phyloP scores from a whole-genome alignment of 2,797 vertebrate genomes.

The Setipinna tenuifilis region DNA sequence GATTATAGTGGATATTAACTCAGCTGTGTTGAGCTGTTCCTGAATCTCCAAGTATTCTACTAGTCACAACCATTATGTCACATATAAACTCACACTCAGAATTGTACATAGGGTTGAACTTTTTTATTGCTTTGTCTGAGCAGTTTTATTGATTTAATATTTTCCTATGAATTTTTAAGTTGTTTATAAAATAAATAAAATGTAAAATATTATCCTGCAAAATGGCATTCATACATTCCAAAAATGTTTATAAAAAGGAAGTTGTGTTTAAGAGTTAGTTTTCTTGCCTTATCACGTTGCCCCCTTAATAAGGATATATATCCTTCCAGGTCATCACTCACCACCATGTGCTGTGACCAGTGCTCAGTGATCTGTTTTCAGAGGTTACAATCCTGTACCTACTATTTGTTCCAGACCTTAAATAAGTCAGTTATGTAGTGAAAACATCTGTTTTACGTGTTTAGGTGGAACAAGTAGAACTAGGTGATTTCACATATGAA shows the following conservation, averaged over 20 bases:
- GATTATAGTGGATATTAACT: not conserved
- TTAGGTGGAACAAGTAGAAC: too few species aligned
- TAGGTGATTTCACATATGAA: too few species aligned
- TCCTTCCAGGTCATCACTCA: not conserved
- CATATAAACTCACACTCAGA: constrained; percentile 33
- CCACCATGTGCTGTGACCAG: not conserved
- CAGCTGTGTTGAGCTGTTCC: constrained; percentile 33
- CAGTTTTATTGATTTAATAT: constrained; percentile 38
- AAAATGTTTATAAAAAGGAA: constrained; percentile 53
- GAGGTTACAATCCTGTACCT: too few species aligned
- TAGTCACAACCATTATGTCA: constrained; percentile 39
- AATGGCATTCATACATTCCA: constrained; percentile 59
- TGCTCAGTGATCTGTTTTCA: too few species aligned
- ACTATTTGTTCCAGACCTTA: too few species aligned
- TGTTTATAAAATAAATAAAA: constrained; percentile 52
- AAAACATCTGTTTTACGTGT: too few species aligned
- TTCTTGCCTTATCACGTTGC: constrained; percentile 60
- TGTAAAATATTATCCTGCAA: constrained; percentile 44
- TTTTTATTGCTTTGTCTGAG: constrained; percentile 39
- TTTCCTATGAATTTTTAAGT: constrained; percentile 45
- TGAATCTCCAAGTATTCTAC: constrained; percentile 50
- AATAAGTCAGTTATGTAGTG: too few species aligned
- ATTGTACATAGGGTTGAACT: constrained; percentile 52
- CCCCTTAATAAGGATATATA: constrained; percentile 26
- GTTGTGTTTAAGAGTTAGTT: constrained; percentile 46